Percentiles rank a stretch among this genome's conserved stretches.
These are phyloP conservation scores for Atherinosoma microstoma DNA, from an alignment of 2,797 vertebrate species.

Conservation along the genomic window DNA sequence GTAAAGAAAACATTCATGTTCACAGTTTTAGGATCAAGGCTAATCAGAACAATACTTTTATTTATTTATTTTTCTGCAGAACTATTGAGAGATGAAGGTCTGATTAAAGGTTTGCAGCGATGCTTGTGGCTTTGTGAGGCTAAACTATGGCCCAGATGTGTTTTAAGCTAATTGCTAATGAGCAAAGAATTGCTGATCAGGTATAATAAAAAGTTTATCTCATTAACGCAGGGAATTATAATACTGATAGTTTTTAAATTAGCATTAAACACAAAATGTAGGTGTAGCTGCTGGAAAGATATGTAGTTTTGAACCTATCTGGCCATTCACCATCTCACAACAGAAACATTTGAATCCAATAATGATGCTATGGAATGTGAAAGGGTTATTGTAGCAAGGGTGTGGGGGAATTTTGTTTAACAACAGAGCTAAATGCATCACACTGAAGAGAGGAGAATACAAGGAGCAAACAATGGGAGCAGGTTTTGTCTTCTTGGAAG, in stretches of 20 bases:
- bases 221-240: background rate
- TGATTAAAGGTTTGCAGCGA: background rate
- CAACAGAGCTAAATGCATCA: background rate
- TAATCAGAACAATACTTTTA: constrained; percentile 1
- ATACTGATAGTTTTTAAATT: background rate
- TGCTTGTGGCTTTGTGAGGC: background rate
- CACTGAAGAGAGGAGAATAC: background rate
- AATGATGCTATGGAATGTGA: background rate
- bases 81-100: background rate
- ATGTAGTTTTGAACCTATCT: background rate
- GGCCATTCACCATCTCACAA: background rate
- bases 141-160: background rate
- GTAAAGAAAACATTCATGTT: background rate
- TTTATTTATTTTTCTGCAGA: background rate
- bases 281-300: background rate
- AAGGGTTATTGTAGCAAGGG: background rate
- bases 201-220: background rate
- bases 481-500: background rate
- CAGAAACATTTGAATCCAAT: background rate
- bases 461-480: constrained; percentile 4
- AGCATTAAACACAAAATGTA: background rate
- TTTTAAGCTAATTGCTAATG: constrained; percentile 1
- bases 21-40: constrained; percentile 21
- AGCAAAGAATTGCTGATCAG: background rate
- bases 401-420: background rate